Base-by-base conservation (phyloP, 2,888 invertebrate species). In the Lithophane leautieri region DNA sequence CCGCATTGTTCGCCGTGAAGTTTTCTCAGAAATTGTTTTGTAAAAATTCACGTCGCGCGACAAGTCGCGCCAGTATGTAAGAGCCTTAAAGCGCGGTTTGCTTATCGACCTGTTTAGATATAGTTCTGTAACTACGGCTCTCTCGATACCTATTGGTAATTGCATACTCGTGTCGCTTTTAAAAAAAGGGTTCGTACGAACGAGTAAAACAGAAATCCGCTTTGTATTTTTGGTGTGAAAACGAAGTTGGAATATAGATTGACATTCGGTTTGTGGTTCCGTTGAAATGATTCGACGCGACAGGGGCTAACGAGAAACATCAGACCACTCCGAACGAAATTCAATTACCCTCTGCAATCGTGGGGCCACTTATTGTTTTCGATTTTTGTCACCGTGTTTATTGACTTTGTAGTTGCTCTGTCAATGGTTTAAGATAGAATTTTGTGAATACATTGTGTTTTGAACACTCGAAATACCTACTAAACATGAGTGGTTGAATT, bases 251-350 rank as follows among this genome's bases (percentile, higher is more conserved):
- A 82, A 88, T 83, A 85, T 88, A 88, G 89, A 92, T 90, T 91
- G 91, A 90, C 90, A 88, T 89, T 82, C 88, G 79, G 88, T 88
- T 88, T 85, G 89, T 80, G 88, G 88, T 82, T 82, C 77, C 72
- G 77, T 76, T 73, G 88, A 86, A 90, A 89, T 90, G 89, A 90
- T 92, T 89, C 89, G 88, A 86, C 78, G 87, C 86, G 90, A 91
- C 90, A 89, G 88, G 83, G 82, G 85, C 88, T 91, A 92, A 92
- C 91, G 90, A 92, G 91, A 91, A 89, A 89, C 83, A 87, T 87
- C 90, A 83, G 83, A 85, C 77, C 77, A 84, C 71, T 88, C 83
- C 84, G 80, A 81, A 81, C 86, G 67, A 87, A 91, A 91, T 91
- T 91, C 91, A 91, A 92, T 92, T 91, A 91, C 79, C 62, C 52